Percentiles rank a stretch among this genome's conserved stretches.
Conservation (phyloP, 1,140 invertebrate species). For the Bombus sibiricus region DNA sequence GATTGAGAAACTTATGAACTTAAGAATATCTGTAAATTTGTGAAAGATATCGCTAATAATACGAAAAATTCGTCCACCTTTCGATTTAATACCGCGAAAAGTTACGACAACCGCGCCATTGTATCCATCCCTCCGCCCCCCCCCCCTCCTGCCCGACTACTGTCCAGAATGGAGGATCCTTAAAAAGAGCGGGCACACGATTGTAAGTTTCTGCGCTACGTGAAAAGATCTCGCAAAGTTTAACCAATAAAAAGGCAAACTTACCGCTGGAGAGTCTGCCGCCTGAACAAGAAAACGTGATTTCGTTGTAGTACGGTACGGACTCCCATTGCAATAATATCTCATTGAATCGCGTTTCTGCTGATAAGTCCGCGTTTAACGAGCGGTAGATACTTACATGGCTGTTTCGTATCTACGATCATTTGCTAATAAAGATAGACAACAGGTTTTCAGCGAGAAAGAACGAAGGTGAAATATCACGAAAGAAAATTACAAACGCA, state of each 20-base stretch:
- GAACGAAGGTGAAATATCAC: too few relatives aligned
- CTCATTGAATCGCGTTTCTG: not conserved
- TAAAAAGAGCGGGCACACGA: not conserved
- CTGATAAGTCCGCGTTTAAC: not conserved
- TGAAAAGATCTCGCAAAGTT: constrained; percentile 20
- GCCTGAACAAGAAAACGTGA: constrained; percentile 1
- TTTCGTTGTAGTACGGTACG: not conserved
- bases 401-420: not conserved
- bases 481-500: too few relatives aligned
- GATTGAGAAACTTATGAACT: not conserved
- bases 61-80: not conserved
- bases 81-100: not conserved
- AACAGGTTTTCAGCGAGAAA: too few relatives aligned
- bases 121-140: not conserved
- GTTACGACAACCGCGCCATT: not conserved
- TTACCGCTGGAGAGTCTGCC: not conserved
- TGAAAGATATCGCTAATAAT: not conserved
- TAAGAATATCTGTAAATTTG: not conserved
- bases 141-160: too few relatives aligned
- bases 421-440: not conserved
- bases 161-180: not conserved
- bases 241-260: constrained; percentile 34
- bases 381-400: not conserved
- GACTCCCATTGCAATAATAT: not conserved
- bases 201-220: constrained; percentile 8